These are phyloP conservation scores for Cichlasoma orientale DNA, from an alignment of 2,797 vertebrate genomes.

Conservation along the genomic window DNA sequence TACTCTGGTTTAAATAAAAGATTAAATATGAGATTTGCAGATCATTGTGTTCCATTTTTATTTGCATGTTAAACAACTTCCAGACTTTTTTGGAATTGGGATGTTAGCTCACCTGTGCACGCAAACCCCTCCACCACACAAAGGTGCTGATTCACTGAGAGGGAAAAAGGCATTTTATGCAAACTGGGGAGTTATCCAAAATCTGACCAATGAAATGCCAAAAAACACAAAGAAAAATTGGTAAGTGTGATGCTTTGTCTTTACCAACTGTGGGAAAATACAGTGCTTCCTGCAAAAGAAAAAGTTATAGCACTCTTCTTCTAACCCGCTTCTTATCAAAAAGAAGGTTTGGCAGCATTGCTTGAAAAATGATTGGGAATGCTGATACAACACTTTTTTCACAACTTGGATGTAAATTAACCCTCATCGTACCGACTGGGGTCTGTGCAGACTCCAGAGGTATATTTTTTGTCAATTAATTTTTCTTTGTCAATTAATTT, in stretches of 20 bases:
- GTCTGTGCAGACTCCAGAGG: too few relatives aligned
- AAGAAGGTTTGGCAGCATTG: too few relatives aligned
- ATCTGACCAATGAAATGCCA: not conserved
- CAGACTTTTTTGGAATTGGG: not conserved
- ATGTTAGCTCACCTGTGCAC: not conserved
- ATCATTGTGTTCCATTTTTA: not conserved
- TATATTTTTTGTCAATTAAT: too few relatives aligned
- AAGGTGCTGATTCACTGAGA: not conserved
- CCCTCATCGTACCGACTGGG: not conserved
- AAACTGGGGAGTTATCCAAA: not conserved
- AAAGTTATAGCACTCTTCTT: too few relatives aligned
- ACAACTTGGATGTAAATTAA: not conserved
- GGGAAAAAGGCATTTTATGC: not conserved
- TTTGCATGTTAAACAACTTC: not conserved
- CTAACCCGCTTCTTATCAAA: too few relatives aligned
- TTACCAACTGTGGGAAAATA: too few relatives aligned
- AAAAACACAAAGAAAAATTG: not conserved
- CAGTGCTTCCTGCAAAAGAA: too few relatives aligned
- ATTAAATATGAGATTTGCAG: not conserved
- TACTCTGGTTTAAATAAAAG: not conserved
- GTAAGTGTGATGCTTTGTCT: too few relatives aligned
- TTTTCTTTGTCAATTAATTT: too few relatives aligned
- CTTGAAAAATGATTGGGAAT: too few relatives aligned
- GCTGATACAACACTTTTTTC: too few relatives aligned
- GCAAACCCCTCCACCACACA: not conserved